These are phyloP conservation scores for Limnephilus auricula DNA, from an alignment of 2,888 invertebrate species.

Conservation along the genomic window DNA sequence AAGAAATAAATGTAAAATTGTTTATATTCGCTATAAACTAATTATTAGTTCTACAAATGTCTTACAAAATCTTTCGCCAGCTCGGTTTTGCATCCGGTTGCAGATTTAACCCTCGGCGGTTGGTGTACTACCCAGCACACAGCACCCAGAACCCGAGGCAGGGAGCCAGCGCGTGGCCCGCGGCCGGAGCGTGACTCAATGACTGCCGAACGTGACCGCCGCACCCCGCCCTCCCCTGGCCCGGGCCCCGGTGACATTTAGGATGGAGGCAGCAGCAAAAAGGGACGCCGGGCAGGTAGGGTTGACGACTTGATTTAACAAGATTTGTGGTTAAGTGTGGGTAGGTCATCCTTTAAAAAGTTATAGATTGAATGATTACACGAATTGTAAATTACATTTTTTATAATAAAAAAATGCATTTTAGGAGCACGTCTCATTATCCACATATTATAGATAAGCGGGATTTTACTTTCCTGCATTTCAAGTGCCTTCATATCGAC, in stretches of 20 bases:
- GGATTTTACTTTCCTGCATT: too few species aligned
- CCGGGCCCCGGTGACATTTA: constrained; percentile 14
- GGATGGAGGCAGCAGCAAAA: background rate
- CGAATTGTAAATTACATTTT: too few species aligned
- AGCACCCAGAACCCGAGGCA: background rate
- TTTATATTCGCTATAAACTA: too few species aligned
- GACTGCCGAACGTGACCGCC: constrained; percentile 65
- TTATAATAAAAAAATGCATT: too few species aligned
- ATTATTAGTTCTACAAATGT: background rate
- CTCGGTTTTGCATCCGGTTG: constrained; percentile 30
- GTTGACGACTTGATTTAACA: background rate
- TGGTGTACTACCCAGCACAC: background rate
- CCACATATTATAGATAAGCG: too few species aligned
- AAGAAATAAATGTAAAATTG: too few species aligned
- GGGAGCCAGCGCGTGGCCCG: constrained; percentile 41
- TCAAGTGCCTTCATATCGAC: too few species aligned
- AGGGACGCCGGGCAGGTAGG: background rate
- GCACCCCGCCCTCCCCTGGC: background rate
- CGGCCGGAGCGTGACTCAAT: constrained; percentile 64
- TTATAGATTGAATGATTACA: too few species aligned
- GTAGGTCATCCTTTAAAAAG: too few species aligned
- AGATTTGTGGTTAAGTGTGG: too few species aligned
- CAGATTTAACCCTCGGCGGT: constrained; percentile 1
- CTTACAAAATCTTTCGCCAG: background rate
- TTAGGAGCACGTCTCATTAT: too few species aligned